These are phyloP conservation scores for Yoshiicerus persimilis DNA, from an alignment of 1,140 invertebrate species.

Conservation along the genomic window DNA sequence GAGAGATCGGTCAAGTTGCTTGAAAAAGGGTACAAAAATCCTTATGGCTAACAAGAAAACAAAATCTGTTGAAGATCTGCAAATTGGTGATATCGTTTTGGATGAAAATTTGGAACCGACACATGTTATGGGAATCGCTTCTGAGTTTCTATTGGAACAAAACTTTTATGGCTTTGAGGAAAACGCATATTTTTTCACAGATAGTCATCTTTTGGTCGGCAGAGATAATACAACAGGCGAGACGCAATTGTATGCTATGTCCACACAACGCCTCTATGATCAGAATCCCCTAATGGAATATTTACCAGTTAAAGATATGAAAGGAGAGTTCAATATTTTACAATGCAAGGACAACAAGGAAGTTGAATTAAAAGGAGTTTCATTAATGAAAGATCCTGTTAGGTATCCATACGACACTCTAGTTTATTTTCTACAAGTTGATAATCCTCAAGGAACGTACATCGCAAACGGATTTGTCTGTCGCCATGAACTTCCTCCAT, in stretches of 20 bases:
- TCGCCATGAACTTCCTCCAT: constrained; percentile 22
- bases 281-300: neutral
- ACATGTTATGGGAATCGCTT: neutral
- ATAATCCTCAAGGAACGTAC: constrained; percentile 26
- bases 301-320: neutral
- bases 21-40: neutral
- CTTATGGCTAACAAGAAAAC: neutral
- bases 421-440: constrained; percentile 32
- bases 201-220: constrained; percentile 23
- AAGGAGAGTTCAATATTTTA: neutral
- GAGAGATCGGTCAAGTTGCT: neutral
- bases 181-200: constrained; percentile 10
- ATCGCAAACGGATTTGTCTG: constrained; percentile 27
- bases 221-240: neutral
- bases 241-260: neutral
- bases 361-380: neutral
- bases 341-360: neutral
- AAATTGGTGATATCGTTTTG: neutral
- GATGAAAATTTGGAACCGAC: neutral
- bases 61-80: neutral
- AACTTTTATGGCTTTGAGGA: neutral
- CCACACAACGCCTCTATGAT: neutral
- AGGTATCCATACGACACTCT: neutral
- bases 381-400: neutral
- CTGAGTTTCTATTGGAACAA: neutral